Conservation (phyloP, 2,888 invertebrate species). For the Scaptomyza polygonia region DNA sequence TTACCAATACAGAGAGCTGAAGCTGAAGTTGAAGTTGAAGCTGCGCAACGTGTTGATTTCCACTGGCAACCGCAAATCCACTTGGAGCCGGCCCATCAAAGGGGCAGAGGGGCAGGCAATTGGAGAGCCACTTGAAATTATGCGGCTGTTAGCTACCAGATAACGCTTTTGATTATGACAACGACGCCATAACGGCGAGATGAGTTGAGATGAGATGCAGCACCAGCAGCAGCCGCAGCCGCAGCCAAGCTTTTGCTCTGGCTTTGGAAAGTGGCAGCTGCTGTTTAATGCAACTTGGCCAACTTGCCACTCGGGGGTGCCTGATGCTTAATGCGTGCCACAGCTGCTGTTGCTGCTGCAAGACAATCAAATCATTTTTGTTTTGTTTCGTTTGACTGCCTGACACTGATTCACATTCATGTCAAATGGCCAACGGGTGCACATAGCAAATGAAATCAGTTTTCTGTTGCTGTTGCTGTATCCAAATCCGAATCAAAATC, state of each 20-base stretch:
- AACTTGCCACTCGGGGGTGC: slow-evolving; percentile 55
- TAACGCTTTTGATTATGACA: slow-evolving; percentile 79
- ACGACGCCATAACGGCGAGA: slow-evolving; percentile 57
- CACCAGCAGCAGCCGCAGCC: too few species aligned
- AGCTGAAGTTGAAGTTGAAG: slow-evolving; percentile 24
- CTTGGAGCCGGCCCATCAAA: slow-evolving; percentile 59
- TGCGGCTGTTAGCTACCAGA: slow-evolving; percentile 81
- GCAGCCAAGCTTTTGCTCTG: slow-evolving; percentile 29
- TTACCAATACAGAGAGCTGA: too few species aligned
- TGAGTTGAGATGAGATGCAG: slow-evolving; percentile 35
- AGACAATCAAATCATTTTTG: slow-evolving; percentile 61
- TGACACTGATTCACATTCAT: slow-evolving; percentile 64
- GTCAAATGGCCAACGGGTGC: slow-evolving; percentile 63
- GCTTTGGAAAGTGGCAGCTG: slow-evolving; percentile 53
- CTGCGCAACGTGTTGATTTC: slow-evolving; percentile 66
- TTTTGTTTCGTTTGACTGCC: slow-evolving; percentile 29
- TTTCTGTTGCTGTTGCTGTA: slow-evolving; percentile 50
- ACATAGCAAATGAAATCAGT: slow-evolving; percentile 63
- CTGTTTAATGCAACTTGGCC: slow-evolving; percentile 37
- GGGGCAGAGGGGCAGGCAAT: slow-evolving; percentile 30
- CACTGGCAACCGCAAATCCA: slow-evolving; percentile 77
- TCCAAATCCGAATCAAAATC: slow-evolving; percentile 36
- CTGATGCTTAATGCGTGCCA: slow-evolving; percentile 28
- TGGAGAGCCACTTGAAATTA: slow-evolving; percentile 76
- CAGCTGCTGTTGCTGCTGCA: slow-evolving; percentile 34